Base-by-base conservation (phyloP, 2,888 invertebrate genomes). In the Acrocyrtus sp. region DNA sequence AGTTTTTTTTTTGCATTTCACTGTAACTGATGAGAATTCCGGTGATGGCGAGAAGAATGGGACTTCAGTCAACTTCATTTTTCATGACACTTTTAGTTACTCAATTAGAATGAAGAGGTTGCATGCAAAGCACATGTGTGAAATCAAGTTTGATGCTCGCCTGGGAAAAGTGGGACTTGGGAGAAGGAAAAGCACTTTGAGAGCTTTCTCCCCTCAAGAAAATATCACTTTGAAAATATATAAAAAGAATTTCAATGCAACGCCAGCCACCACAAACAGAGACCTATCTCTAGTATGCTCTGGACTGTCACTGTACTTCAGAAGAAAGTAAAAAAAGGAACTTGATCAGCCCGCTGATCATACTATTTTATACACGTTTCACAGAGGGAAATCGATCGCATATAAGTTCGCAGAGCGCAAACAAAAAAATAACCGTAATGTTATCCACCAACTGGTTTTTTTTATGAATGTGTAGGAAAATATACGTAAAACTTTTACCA, bases 381-480 rank as follows among this genome's bases (percentile, higher is more conserved):
- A n/a, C n/a, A n/a, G 34, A 12, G 34, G 12, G 34, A 34, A 34
- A 34, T 34, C 34, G 34, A 34, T 34, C 34, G 34, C n/a, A n/a
- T n/a, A n/a, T n/a, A n/a, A n/a, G n/a, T n/a, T n/a, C n/a, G n/a
- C n/a, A n/a, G n/a, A n/a, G n/a, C n/a, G 39, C 8, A 39, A 39
- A 12, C 6, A 12, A 39, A 39, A 39, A 61, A 62, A 17, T 39
- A 62, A 62, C 41, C 41, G 24, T 50, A 19, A n/a, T n/a, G n/a
- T n/a, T n/a, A n/a, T n/a, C n/a, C n/a, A n/a, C n/a, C n/a, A n/a
- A n/a, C n/a, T n/a, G n/a, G n/a, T n/a, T n/a, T n/a, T n/a, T n/a
- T n/a, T n/a, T n/a, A n/a, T 34, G 34, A 8, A 34, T 34, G 12
- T 34, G 12, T 34, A 34, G 12, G 5, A 34, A 34, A 34, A 12